Evolutionary conservation across 1,140 invertebrate species (phyloP).

Genomic region (Drosophila pallidifrons): DNA sequence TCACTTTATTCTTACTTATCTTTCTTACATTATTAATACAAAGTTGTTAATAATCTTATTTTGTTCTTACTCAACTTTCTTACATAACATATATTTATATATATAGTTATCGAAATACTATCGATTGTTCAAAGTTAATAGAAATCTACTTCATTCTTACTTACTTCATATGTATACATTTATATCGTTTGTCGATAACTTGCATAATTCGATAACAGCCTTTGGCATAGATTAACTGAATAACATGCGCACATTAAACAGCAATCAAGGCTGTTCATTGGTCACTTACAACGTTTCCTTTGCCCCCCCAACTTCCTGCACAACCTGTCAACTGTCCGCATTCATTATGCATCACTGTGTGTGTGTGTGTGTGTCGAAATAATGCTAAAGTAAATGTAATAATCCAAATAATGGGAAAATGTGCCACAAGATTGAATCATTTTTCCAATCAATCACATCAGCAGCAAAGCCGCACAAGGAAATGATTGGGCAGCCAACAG

Average conservation of each 20-base stretch:
- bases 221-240: neutral
- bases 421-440: slow-evolving; percentile 75
- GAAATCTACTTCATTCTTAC: too few relatives aligned
- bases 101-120: too few relatives aligned
- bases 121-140: too few relatives aligned
- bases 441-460: slow-evolving; percentile 80
- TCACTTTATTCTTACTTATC: too few relatives aligned
- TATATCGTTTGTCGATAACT: too few relatives aligned
- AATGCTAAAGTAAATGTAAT: slow-evolving; percentile 45
- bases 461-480: slow-evolving; percentile 47
- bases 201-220: too few relatives aligned
- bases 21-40: too few relatives aligned
- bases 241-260: neutral
- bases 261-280: slow-evolving; percentile 7
- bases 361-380: slow-evolving; percentile 25
- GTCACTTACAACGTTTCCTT: neutral
- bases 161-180: too few relatives aligned
- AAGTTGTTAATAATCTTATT: too few relatives aligned
- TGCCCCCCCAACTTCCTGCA: neutral
- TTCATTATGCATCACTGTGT: slow-evolving; percentile 16
- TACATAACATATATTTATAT: too few relatives aligned
- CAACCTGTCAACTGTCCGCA: slow-evolving; percentile 5
- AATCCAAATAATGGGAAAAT: slow-evolving; percentile 53
- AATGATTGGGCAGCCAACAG: slow-evolving; percentile 19
- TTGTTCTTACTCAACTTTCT: too few relatives aligned